Conservation (phyloP, 2,113 vertebrate genomes). For the Talpa occidentalis region DNA sequence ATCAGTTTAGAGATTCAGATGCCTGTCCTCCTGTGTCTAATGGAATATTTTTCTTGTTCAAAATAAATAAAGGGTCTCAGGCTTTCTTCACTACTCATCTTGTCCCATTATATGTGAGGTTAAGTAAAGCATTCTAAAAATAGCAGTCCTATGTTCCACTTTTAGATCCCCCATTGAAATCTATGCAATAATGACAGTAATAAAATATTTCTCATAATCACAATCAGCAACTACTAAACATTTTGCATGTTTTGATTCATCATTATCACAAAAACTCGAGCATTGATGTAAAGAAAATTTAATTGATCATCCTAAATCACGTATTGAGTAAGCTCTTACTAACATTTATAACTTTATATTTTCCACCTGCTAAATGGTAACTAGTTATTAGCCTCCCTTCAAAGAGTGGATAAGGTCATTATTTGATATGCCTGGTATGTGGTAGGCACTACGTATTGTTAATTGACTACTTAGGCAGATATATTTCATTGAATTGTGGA, state of each 20-base stretch:
- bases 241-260: background rate
- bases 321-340: background rate
- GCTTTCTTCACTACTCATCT: background rate
- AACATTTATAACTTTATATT: conserved; percentile 54
- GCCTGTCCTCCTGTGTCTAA: background rate
- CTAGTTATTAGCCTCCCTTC: conserved; percentile 50
- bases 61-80: background rate
- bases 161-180: background rate
- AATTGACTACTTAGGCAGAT: background rate
- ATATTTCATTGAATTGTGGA: background rate
- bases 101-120: background rate
- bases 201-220: background rate
- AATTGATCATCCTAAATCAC: conserved; percentile 48
- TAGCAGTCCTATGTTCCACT: background rate
- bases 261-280: background rate
- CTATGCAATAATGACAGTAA: background rate
- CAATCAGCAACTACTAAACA: background rate
- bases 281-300: conserved; percentile 29
- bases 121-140: background rate
- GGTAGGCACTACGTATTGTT: conserved; percentile 20
- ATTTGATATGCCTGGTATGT: conserved; percentile 14
- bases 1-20: background rate
- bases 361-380: conserved; percentile 46
- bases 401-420: conserved; percentile 53
- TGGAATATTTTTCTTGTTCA: conserved; percentile 34